Evolutionary conservation across 2,113 vertebrate genomes (phyloP), one percentile per base, ranked within the genome.

Genomic region (Seriola quinqueradiata): DNA sequence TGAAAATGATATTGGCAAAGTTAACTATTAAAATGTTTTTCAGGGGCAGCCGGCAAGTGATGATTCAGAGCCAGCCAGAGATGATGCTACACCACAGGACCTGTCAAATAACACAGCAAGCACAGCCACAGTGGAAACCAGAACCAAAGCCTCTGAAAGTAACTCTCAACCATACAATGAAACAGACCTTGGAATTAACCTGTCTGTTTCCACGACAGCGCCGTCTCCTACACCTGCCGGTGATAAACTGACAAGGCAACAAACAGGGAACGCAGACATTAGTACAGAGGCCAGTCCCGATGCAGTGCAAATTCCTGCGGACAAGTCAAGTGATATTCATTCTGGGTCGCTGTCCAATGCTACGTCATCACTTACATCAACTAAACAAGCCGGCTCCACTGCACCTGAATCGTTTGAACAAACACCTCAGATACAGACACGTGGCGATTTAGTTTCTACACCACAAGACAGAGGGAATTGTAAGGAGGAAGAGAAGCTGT

Each of bases 221-320:
- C n/a, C 28, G 19, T 44, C 13, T 3, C 0, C 42, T 34, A 28
- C 54, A 38, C 32, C 34, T 66, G n/a, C n/a, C 4, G 12, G 28
- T 72, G 65, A 48, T 0, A 38, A 52, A 54, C 10, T 52, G 25
- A 0, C 58, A 74, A 63, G 55, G 38, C 46, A 74, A 36, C 55
- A 81, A 63, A 44, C 38, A 69, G 46, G 52, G 42, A 25, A 8
- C 4, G 0, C 42, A 72, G 68, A 52, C 54, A 28, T 0, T 6
- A 0, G 14, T 32, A 19, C 28, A 50, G 81, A 42, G 2, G 13
- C 25, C 21, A 28, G n/a, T 0, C 0, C 0, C 2, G 34, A 23
- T 48, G 50, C 17, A 23, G 0, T 63, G 2, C 60, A 44, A 11
- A 28, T 0, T 71, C 28, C 38, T 67, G 0, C 0, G 32, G 16